These are phyloP conservation scores for Synodontis membranacea DNA, from an alignment of 2,113 vertebrate species.

Conservation along the genomic window DNA sequence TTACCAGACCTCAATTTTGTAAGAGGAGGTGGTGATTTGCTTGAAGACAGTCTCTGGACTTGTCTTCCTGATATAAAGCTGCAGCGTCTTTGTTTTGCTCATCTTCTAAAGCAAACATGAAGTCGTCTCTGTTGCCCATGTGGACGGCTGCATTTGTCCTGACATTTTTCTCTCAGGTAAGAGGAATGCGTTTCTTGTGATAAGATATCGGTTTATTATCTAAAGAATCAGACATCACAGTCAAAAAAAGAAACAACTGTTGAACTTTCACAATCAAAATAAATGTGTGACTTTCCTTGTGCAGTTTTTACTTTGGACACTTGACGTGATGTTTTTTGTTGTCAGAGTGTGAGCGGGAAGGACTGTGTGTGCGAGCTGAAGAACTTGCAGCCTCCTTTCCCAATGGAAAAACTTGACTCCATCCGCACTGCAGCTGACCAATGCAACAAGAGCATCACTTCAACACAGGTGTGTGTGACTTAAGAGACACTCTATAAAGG, in stretches of 20 bases:
- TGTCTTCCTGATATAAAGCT: background rate
- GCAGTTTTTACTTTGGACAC: too few species aligned
- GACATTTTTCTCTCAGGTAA: slow-evolving; percentile 61
- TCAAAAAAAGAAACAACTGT: too few species aligned
- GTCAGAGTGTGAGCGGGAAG: too few species aligned
- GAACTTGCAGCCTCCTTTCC: slow-evolving; percentile 55
- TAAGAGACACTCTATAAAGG: background rate
- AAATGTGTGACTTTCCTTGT: too few species aligned
- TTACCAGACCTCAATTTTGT: background rate
- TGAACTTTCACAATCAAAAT: too few species aligned
- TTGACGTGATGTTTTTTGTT: too few species aligned
- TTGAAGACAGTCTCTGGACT: background rate
- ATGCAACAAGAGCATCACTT: slow-evolving; percentile 59
- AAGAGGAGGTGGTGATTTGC: background rate
- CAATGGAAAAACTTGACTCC: slow-evolving; percentile 56
- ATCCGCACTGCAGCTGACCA: slow-evolving; percentile 27
- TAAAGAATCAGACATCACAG: too few species aligned
- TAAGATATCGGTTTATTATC: too few species aligned
- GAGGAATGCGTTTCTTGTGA: too few species aligned
- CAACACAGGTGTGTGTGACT: slow-evolving; percentile 58
- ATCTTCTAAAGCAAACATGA: slow-evolving; percentile 20
- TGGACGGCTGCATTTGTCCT: slow-evolving; percentile 50
- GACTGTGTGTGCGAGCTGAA: too few species aligned
- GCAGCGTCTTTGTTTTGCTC: background rate
- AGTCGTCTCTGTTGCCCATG: background rate